Base-by-base conservation (phyloP, 1,140 invertebrate species). In the Eriocheir sinensis region DNA sequence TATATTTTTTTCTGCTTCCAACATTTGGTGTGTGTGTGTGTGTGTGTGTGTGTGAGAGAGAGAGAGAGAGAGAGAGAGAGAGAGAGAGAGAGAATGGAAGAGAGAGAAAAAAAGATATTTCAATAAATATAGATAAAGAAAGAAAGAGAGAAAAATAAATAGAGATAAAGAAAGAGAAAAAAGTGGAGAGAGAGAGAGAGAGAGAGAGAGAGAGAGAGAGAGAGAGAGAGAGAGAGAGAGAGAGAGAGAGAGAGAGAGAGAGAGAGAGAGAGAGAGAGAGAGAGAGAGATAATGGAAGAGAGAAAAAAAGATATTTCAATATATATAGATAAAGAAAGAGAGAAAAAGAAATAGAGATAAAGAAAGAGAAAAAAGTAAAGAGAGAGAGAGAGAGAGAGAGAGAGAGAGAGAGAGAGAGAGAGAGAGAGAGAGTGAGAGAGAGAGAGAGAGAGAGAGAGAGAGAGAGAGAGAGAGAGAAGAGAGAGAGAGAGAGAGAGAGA, bases 201-300 rank as follows among this genome's bases (percentile, higher is more conserved):
- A 90, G 48, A 72, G 32, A 89, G 88, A 89, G 44, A 53, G 44
- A 53, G 88, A 53, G 44, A 89, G 88, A 89, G 32, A 90, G 89
- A 72, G 89, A 90, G 41, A 90, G 53, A 72, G 89, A 72, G 53
- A 72, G 89, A 36, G 32, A 72, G 32, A 90, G 48, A 38, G 32
- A 90, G 48, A 90, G 32, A 60, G 89, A 90, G 41, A 30, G 41
- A 53, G 88, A 27, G 27, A 41, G 38, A 15, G 38, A 41, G 34
- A 2, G 21, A 21, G 21, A 15, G 8, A 41, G 40, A 41, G 40
- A 32, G 36, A 17, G 34, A 41, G 38, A 32, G 27, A 81, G 6
- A 81, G 27, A 48, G 44, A 48, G 15, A 48, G 44, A 48, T 4
- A 48, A 15, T 8, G 27, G 27, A 8, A 81, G 27, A 9, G 3